Evolutionary conservation across 2,113 vertebrate species (phyloP).

Genomic region (Hepsetus odoe): DNA sequence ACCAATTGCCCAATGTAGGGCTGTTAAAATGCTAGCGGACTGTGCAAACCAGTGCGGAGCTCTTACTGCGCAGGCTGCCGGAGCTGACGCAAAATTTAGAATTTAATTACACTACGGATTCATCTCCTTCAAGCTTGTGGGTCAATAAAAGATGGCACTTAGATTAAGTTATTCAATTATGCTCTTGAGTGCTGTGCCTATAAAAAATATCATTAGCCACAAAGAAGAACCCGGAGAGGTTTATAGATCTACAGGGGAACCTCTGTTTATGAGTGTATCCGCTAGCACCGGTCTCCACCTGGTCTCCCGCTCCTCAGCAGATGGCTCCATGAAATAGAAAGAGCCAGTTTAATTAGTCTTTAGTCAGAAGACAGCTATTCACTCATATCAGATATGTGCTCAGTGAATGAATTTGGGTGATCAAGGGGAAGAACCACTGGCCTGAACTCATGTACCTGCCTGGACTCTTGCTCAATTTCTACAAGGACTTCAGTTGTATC

Average conservation of each 20-base stretch:
- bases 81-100: slow-evolving; percentile 38
- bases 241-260: slow-evolving; percentile 44
- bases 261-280: slow-evolving; percentile 37
- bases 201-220: slow-evolving; percentile 51
- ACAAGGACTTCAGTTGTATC: background rate
- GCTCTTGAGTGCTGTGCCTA: slow-evolving; percentile 30
- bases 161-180: slow-evolving; percentile 48
- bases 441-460: background rate
- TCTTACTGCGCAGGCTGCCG: slow-evolving; percentile 24
- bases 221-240: slow-evolving; percentile 29
- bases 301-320: slow-evolving; percentile 49
- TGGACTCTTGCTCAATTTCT: background rate
- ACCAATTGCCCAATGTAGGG: slow-evolving; percentile 31
- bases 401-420: background rate
- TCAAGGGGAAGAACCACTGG: background rate
- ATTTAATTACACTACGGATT: slow-evolving; percentile 47
- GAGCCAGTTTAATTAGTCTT: slow-evolving; percentile 44
- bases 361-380: slow-evolving; percentile 35
- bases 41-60: slow-evolving; percentile 1
- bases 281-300: slow-evolving; percentile 40
- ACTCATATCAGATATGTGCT: slow-evolving; percentile 25
- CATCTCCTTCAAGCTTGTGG: slow-evolving; percentile 34
- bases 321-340: slow-evolving; percentile 43
- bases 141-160: slow-evolving; percentile 38
- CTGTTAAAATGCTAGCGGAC: slow-evolving; percentile 41